A percentile compares a stretch with the other conserved stretches of the same genome.
These are phyloP conservation scores for Artibeus lituratus DNA, from an alignment of 2,797 vertebrate genomes.

Conservation along the genomic window DNA sequence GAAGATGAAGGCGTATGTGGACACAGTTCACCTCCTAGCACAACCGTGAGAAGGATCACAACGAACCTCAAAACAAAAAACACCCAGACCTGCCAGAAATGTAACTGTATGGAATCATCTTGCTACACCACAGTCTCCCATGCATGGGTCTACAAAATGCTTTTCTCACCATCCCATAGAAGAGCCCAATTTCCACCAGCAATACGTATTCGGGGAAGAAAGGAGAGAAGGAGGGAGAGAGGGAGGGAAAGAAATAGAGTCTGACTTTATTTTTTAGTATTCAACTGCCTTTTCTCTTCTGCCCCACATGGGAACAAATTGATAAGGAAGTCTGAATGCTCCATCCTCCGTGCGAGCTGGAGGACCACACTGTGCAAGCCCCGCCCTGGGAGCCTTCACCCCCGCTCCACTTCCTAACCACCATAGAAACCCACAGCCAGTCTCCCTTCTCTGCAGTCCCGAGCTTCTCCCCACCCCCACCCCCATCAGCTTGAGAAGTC, in stretches of 20 bases:
- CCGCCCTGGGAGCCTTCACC: not conserved
- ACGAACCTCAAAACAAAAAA: no score
- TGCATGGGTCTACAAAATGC: no score
- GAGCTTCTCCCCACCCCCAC: not conserved
- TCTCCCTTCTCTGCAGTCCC: not conserved
- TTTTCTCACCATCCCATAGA: no score
- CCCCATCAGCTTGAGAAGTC: not conserved
- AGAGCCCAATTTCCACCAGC: no score
- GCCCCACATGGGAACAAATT: not conserved
- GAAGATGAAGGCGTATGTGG: no score
- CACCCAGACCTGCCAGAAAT: no score
- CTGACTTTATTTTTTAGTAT: not conserved
- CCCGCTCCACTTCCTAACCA: accelerated
- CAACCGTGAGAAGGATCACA: no score
- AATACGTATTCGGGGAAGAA: no score
- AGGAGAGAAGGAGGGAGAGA: not conserved
- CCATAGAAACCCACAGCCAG: not conserved
- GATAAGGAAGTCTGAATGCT: not conserved
- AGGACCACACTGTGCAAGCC: not conserved
- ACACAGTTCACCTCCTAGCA: no score
- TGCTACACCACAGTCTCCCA: no score
- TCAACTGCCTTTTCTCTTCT: not conserved
- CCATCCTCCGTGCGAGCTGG: not conserved
- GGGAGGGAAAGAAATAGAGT: no score
- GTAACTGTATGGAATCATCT: no score